phyloP scores from a whole-genome alignment of 2,888 invertebrate genomes.

The Calameuta filiformis region DNA sequence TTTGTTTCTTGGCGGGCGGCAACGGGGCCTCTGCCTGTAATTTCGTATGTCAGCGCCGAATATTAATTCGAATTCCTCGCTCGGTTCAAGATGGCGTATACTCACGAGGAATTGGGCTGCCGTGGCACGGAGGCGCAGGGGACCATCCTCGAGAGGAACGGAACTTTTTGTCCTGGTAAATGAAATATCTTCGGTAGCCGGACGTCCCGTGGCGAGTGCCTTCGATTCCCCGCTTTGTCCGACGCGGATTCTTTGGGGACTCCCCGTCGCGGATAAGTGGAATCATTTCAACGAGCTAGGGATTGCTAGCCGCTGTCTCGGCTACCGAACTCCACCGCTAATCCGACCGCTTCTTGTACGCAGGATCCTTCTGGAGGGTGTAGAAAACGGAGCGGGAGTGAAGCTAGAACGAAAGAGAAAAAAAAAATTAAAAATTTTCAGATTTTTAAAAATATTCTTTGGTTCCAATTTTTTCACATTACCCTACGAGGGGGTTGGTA shows the following conservation, averaged over 20 bases:
- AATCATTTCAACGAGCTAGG: conserved; percentile 52
- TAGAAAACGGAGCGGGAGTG: not conserved
- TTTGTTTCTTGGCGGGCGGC: conserved; percentile 58
- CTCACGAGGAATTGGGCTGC: conserved; percentile 3
- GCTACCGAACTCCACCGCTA: conserved; percentile 10
- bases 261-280: conserved; percentile 61
- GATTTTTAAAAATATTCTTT: not conserved
- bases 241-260: conserved; percentile 36
- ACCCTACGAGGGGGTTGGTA: not conserved
- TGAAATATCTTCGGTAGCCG: conserved; percentile 63
- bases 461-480: not conserved
- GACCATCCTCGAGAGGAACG: conserved; percentile 8
- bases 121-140: conserved; percentile 1
- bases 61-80: conserved; percentile 65
- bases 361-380: not conserved
- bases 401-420: not conserved
- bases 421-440: not conserved
- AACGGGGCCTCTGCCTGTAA: conserved; percentile 48
- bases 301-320: conserved; percentile 5
- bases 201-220: conserved; percentile 55
- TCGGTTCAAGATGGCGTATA: conserved; percentile 23
- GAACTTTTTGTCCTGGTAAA: conserved; percentile 55
- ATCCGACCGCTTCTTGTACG: not conserved
- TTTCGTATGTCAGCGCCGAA: conserved; percentile 65
- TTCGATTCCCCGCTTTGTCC: conserved; percentile 19